Evolutionary conservation across 2,113 vertebrate genomes (phyloP).

Genomic region (Rhinopithecus roxellana): DNA sequence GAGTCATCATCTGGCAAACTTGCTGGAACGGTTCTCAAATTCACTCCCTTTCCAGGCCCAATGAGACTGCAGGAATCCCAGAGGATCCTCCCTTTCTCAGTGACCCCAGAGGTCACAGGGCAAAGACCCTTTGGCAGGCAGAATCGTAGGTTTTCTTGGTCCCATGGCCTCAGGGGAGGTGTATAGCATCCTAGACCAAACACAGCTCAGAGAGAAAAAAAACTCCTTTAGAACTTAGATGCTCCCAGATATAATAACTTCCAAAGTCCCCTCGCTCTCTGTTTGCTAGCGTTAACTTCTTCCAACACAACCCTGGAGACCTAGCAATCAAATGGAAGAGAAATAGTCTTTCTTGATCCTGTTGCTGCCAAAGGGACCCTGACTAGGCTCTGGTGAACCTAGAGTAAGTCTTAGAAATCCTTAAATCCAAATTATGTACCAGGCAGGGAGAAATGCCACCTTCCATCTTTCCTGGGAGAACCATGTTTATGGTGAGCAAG

Average conservation of each 20-base stretch:
- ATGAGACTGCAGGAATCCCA: fast-evolving
- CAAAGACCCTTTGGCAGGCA: not conserved
- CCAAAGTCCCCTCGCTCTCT: not conserved
- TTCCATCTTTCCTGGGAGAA: not conserved
- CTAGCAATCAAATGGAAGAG: no score
- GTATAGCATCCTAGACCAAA: not conserved
- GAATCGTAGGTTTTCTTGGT: not conserved
- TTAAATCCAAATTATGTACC: not conserved
- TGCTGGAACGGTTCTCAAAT: no score
- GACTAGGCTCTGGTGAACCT: not conserved
- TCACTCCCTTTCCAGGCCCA: not conserved
- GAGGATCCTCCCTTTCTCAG: not conserved
- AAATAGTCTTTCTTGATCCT: not conserved
- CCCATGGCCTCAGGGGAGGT: not conserved
- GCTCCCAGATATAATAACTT: no score
- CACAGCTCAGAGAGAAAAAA: not conserved
- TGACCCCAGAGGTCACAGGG: not conserved
- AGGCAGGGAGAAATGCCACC: fast-evolving
- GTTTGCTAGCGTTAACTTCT: not conserved
- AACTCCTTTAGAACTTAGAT: not conserved
- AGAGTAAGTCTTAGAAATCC: not conserved
- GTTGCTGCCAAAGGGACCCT: not conserved
- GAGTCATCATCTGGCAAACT: fast-evolving
- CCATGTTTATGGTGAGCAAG: not conserved
- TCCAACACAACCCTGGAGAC: not conserved